These are phyloP conservation scores for Danio rerio DNA, from an alignment of 2,113 vertebrate species.

Conservation along the genomic window DNA sequence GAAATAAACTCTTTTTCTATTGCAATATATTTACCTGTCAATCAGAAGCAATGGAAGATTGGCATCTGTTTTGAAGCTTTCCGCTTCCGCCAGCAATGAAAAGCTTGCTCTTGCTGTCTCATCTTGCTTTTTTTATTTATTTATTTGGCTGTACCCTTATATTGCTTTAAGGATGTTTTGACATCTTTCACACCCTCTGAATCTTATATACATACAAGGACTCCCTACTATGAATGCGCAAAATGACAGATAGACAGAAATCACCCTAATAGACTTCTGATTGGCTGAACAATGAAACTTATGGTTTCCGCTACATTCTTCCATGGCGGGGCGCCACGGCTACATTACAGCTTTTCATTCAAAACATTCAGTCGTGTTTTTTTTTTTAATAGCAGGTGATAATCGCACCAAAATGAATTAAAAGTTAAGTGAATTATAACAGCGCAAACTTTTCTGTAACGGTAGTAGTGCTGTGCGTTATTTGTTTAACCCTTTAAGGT, in stretches of 20 bases:
- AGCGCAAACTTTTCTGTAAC: no score
- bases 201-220: background rate
- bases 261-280: background rate
- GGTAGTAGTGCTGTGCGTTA: no score
- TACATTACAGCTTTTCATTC: no score
- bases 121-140: conserved; percentile 4
- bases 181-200: background rate
- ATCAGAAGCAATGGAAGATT: conserved; percentile 8
- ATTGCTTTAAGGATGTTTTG: conserved; percentile 5
- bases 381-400: no score
- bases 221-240: background rate
- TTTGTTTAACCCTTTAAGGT: no score
- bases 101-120: background rate
- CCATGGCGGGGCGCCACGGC: no score
- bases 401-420: no score
- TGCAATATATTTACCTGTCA: conserved; percentile 23
- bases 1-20: background rate
- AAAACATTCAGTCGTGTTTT: no score
- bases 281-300: background rate
- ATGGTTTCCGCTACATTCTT: no score
- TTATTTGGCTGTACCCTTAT: background rate
- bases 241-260: background rate
- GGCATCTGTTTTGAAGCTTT: conserved; percentile 10
- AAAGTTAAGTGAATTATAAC: no score
- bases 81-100: conserved; percentile 7